phyloP scores from a whole-genome alignment of 2,888 invertebrate genomes.

The Linnaemya vulpina region DNA sequence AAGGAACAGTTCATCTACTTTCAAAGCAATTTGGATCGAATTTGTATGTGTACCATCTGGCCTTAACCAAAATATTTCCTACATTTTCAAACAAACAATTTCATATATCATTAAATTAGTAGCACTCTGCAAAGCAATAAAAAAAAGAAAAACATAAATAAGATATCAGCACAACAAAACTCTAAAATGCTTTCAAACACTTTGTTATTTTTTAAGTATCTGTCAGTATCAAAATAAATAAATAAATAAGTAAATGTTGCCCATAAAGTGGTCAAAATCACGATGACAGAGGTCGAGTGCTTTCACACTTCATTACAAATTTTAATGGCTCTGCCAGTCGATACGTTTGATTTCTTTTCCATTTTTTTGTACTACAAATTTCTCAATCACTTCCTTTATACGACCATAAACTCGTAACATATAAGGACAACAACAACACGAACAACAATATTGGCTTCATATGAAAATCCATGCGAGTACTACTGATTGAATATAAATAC shows the following conservation, averaged over 20 bases:
- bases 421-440: constrained; percentile 47
- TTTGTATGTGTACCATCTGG: too few species aligned
- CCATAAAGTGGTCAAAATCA: constrained; percentile 65
- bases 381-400: constrained; percentile 59
- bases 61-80: not conserved
- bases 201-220: constrained; percentile 25
- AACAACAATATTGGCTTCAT: constrained; percentile 9
- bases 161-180: not conserved
- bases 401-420: not conserved
- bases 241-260: constrained; percentile 51
- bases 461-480: not conserved
- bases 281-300: constrained; percentile 57
- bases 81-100: not conserved
- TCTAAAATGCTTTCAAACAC: constrained; percentile 41
- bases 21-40: too few species aligned
- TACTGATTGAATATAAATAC: not conserved
- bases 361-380: constrained; percentile 28
- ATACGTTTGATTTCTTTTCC: constrained; percentile 46
- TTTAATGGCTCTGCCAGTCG: constrained; percentile 59
- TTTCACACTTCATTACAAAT: constrained; percentile 69
- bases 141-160: too few species aligned
- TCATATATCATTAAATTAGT: not conserved
- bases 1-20: too few species aligned
- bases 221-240: constrained; percentile 25
- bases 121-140: not conserved